Evolutionary conservation across 1,140 invertebrate genomes (phyloP), one percentile per base, ranked within the genome.

Genomic region (Drosophila virilis): DNA sequence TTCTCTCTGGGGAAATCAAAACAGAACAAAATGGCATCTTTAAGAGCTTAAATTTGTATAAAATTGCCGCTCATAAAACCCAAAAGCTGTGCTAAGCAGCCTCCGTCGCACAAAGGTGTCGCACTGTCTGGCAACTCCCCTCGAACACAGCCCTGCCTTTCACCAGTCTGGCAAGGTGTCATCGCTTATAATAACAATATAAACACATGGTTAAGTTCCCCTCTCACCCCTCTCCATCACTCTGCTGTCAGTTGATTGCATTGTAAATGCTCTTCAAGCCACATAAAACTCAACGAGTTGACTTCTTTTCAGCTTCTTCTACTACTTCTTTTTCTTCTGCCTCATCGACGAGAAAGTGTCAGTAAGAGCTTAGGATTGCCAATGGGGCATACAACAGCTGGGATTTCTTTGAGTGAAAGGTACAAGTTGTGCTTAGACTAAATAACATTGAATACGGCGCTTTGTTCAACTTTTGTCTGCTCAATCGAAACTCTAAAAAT

Each of bases 11-110:
- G 88, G 88, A 91, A 91, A 91, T 91, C 88, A 91, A 91, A 91
- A 84, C 89, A 91, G 88, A 88, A 88, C 88, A 91, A 91, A 91
- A 91, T 91, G 88, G 84, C 88, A 91, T 91, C 88, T 91, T 91
- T 91, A 91, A 91, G 88, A 88, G 88, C 88, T 88, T 91, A 91
- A 88, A 90, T 90, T 90, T 90, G 85, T 90, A 90, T 90, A 84
- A 77, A 90, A 91, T 77, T 81, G 81, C 70, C 62, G 72, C 62
- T 77, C 78, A 81, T 82, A 81, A 90, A 78, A 62, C 67, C 71
- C 42, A 74, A 48, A 65, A 65, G 73, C 51, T 9, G 65, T 67
- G 43, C 55, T 38, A 32, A 74, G 48, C 45, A 62, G 46, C 37
- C 58, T 46, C 17, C 58, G 50, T 45, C 28, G 38, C 68, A 76